Conservation (phyloP, 1,140 invertebrate genomes). For the Pachypeltis micranthus region DNA sequence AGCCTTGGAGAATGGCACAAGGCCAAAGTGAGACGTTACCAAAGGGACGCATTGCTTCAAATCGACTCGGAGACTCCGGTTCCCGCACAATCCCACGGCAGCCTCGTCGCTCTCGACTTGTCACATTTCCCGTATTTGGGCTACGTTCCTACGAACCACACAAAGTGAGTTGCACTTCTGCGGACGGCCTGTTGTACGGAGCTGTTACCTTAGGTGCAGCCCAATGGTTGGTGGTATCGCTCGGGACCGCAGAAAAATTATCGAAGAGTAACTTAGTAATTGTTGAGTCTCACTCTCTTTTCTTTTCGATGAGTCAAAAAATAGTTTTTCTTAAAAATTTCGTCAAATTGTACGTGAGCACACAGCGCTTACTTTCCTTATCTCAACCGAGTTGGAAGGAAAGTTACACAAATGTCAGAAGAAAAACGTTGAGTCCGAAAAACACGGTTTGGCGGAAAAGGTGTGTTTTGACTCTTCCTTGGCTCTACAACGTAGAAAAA, state of each 20-base stretch:
- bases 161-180: slow-evolving; percentile 41
- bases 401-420: neutral
- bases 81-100: slow-evolving; percentile 62
- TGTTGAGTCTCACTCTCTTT: too few species aligned
- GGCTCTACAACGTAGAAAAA: too few species aligned
- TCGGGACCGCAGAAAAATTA: too few species aligned
- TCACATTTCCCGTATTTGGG: slow-evolving; percentile 72
- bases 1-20: slow-evolving; percentile 62
- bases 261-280: too few species aligned
- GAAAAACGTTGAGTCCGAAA: too few species aligned
- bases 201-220: too few species aligned
- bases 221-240: too few species aligned
- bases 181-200: neutral
- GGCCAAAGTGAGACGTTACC: slow-evolving; percentile 62
- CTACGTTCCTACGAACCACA: slow-evolving; percentile 59
- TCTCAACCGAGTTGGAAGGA: neutral
- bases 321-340: too few species aligned
- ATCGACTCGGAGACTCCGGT: slow-evolving; percentile 70
- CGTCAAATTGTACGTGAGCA: too few species aligned
- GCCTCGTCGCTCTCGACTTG: slow-evolving; percentile 69
- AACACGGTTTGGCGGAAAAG: too few species aligned
- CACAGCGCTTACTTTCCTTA: neutral
- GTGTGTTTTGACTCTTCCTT: too few species aligned
- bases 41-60: slow-evolving; percentile 70
- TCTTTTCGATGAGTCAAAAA: too few species aligned